These are phyloP conservation scores for Emys orbicularis DNA, from an alignment of 2,797 vertebrate species.

Conservation along the genomic window DNA sequence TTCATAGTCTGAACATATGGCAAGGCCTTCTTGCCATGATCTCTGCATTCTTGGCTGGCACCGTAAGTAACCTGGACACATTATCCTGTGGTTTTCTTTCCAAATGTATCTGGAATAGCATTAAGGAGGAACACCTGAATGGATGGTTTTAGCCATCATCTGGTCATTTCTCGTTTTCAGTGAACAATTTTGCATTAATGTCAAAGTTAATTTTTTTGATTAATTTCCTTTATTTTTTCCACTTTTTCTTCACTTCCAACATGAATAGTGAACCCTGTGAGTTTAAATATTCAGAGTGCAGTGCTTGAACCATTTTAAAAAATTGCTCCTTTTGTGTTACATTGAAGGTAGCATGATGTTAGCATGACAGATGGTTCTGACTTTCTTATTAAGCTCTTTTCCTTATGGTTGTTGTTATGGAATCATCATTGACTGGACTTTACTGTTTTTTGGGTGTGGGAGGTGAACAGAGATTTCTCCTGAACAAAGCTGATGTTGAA, in stretches of 20 bases:
- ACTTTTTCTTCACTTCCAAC: constrained; percentile 35
- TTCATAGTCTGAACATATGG: neutral
- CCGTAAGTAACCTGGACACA: neutral
- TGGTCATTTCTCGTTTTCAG: neutral
- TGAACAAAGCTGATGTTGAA: neutral
- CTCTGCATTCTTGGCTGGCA: neutral
- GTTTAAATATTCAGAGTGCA: constrained; percentile 46
- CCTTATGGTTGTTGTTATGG: neutral
- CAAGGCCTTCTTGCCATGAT: neutral
- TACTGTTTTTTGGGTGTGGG: neutral
- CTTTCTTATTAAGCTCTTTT: neutral
- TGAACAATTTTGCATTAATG: neutral
- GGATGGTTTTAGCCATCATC: neutral
- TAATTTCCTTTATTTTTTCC: constrained; percentile 16
- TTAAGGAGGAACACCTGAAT: neutral
- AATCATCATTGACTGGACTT: neutral
- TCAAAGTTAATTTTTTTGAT: constrained; percentile 56
- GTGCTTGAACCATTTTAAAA: constrained; percentile 61
- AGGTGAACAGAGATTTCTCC: neutral
- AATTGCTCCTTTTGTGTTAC: constrained; percentile 39
- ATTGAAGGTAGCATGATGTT: constrained; percentile 22
- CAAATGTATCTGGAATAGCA: neutral
- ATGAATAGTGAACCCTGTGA: constrained; percentile 33
- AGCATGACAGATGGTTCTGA: constrained; percentile 12
- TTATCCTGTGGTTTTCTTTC: neutral